A percentile compares a stretch with the other conserved stretches of the same genome.
Evolutionary conservation across 1,140 invertebrate genomes (phyloP).

Genomic region (Leptopilina boulardi): DNA sequence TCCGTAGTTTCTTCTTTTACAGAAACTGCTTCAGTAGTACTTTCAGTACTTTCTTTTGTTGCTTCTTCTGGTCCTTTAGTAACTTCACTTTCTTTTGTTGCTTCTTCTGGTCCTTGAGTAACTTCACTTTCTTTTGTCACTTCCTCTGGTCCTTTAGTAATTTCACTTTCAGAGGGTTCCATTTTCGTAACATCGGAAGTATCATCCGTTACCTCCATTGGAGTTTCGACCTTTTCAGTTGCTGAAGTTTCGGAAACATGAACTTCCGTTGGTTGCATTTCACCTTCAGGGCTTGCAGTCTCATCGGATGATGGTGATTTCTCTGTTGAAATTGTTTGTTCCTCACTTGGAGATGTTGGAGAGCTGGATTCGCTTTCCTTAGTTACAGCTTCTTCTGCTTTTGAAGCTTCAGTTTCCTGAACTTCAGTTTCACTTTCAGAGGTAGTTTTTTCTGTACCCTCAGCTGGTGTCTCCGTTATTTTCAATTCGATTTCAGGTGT

Average conservation of each 20-base stretch:
- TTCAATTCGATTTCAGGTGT: too few relatives aligned
- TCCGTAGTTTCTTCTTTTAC: conserved; percentile 30
- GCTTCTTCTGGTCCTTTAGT: conserved; percentile 38
- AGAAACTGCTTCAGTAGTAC: background rate
- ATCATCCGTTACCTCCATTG: conserved; percentile 23
- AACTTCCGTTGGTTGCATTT: conserved; percentile 24
- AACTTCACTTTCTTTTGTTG: conserved; percentile 41
- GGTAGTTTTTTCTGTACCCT: too few relatives aligned
- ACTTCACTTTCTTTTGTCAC: conserved; percentile 36
- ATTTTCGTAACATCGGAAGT: conserved; percentile 40
- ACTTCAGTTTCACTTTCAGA: too few relatives aligned
- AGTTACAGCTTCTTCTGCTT: too few relatives aligned
- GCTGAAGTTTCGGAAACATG: conserved; percentile 32
- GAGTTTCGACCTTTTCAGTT: conserved; percentile 34
- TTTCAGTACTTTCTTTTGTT: conserved; percentile 45
- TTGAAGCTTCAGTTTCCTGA: too few relatives aligned
- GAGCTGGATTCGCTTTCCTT: too few relatives aligned
- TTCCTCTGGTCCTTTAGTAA: conserved; percentile 8
- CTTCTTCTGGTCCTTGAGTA: conserved; percentile 40
- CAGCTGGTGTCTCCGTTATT: too few relatives aligned
- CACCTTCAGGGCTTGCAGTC: background rate
- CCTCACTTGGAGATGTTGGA: conserved; percentile 24
- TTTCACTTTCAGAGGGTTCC: conserved; percentile 36
- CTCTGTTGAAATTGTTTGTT: background rate
- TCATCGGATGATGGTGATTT: conserved; percentile 5